Evolutionary conservation across 2,888 invertebrate genomes (phyloP).

Genomic region (Cataglyphis livida): DNA sequence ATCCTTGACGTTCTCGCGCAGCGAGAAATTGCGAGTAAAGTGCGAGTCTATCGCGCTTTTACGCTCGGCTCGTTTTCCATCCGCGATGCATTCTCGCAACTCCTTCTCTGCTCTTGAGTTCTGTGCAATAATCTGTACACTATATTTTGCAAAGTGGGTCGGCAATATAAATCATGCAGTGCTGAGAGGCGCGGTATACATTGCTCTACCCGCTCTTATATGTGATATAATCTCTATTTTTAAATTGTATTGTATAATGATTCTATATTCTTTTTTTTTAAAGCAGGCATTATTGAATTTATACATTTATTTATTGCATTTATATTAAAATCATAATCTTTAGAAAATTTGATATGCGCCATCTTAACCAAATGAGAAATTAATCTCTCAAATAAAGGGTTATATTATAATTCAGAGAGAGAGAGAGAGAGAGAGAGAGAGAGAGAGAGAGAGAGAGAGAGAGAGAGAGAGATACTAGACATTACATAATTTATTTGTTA

Average conservation of each 20-base stretch:
- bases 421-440: too few relatives aligned
- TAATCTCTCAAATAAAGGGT: not conserved
- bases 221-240: not conserved
- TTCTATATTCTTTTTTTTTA: not conserved
- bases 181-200: not conserved
- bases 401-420: not conserved
- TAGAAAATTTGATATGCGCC: not conserved
- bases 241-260: not conserved
- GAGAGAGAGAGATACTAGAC: too few relatives aligned
- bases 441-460: too few relatives aligned
- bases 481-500: not conserved
- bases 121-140: not conserved
- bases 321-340: not conserved
- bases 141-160: not conserved
- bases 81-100: not conserved
- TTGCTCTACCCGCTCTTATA: not conserved
- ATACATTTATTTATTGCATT: not conserved
- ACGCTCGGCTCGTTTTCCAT: not conserved
- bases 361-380: not conserved
- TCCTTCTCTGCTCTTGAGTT: not conserved
- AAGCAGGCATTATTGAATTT: not conserved
- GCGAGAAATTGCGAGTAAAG: not conserved
- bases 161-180: not conserved
- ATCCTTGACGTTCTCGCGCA: not conserved
- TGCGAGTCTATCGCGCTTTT: slow-evolving; percentile 13